These are phyloP conservation scores for Oreochromis spilurus DNA, from an alignment of 2,113 vertebrate genomes.

Conservation along the genomic window DNA sequence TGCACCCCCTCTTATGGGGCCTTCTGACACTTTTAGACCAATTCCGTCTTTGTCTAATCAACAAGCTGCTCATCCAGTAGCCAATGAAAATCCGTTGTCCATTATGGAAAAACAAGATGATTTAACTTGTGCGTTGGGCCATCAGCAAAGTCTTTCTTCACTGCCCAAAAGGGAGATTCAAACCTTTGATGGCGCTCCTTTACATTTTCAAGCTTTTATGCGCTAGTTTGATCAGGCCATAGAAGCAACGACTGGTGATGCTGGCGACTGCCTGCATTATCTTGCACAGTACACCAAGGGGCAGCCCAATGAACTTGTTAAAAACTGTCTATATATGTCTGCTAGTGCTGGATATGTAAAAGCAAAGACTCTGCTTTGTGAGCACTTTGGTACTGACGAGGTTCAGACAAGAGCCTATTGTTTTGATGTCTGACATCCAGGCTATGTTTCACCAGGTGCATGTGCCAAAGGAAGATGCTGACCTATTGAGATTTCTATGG, in stretches of 20 bases:
- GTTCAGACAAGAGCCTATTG: not conserved
- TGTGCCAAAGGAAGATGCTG: not conserved
- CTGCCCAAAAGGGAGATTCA: not conserved
- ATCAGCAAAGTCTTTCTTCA: rapidly evolving
- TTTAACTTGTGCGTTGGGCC: not conserved
- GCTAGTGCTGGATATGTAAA: not conserved
- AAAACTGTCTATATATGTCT: not conserved
- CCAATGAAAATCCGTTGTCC: not conserved
- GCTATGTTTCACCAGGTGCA: not conserved
- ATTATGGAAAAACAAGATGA: not conserved
- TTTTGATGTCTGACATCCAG: not conserved
- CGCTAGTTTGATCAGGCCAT: rapidly evolving
- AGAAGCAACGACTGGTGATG: rapidly evolving
- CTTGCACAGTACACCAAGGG: not conserved
- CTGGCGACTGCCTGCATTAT: not conserved
- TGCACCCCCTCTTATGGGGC: rapidly evolving
- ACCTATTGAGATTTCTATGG: not conserved
- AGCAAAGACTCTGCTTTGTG: not conserved
- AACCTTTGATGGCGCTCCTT: not conserved
- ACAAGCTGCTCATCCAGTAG: not conserved
- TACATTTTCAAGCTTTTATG: not conserved
- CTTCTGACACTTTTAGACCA: not conserved
- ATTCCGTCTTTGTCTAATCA: not conserved
- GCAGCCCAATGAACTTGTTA: not conserved
- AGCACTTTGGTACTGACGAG: not conserved